Evolutionary conservation across 2,797 vertebrate species (phyloP), one percentile per base, ranked within the genome.

Genomic region (Melanotaenia nigrans): DNA sequence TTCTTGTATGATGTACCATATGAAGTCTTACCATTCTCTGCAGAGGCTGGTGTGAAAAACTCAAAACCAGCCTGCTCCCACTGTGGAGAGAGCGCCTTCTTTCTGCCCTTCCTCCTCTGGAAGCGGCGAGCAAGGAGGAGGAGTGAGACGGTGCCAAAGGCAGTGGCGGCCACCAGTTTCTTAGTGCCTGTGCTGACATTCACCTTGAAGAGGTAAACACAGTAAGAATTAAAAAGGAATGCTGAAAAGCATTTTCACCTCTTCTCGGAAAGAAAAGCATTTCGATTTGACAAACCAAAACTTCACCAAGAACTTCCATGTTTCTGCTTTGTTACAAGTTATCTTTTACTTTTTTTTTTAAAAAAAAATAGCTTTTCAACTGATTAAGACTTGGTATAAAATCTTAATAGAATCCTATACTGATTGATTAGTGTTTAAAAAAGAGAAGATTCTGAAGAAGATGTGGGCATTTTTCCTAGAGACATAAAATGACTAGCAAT

Each of bases 51-150:
- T 69, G 93, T 88, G 67, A 93, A 82, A 40, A 95, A 93, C 68
- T 96, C 93, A 0, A 96, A 90, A 53, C 90, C 93, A 55, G 87
- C 92, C 64, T 94, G 93, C 62, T 97, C 95, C 95, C 95, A 96
- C 60, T 81, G 81, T 16, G 93, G 92, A 0, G 93, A 90, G 32
- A 69, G 78, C 58, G 66, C 65, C 88, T 93, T 95, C 75, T 94
- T 96, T 80, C 92, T 95, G 73, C 96, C 95, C 84, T 96, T 97
- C 87, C 94, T 95, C 89, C 97, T 95, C 93, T 95, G 96, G 87
- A 99, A 97, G 86, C 95, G 97, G 70, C 90, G 96, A 1, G 97
- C 96, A 57, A 99, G 95, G 89, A 97, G 94, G 90, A 98, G 91
- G 70, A 99, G 92, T 35, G 97, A 97, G 78, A 96, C 55, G 0